Evolutionary conservation across 2,797 vertebrate species (phyloP).

Genomic region (Mico argentatus): DNA sequence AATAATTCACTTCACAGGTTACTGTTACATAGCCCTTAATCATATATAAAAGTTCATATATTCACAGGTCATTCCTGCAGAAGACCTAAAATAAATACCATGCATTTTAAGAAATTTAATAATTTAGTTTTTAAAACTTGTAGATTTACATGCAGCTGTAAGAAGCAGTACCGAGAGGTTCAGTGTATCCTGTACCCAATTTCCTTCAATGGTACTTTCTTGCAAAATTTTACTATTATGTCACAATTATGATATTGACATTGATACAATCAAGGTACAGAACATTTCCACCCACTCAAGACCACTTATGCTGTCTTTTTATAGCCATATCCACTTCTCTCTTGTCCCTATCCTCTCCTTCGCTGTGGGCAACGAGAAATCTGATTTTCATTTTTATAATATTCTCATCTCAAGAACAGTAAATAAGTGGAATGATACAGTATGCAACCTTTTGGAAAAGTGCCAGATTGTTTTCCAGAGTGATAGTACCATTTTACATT

Average conservation of each 20-base stretch:
- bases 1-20: background rate
- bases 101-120: background rate
- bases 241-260: background rate
- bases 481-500: background rate
- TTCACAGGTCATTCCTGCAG: constrained; percentile 1
- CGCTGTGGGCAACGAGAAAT: background rate
- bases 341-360: background rate
- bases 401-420: background rate
- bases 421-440: background rate
- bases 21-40: background rate
- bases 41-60: background rate
- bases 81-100: background rate
- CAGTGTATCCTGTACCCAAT: background rate
- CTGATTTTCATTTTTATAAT: background rate
- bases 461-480: background rate
- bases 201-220: background rate
- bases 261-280: background rate
- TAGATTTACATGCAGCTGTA: background rate
- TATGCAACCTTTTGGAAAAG: background rate
- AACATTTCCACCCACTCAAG: background rate
- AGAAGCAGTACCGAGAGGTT: background rate
- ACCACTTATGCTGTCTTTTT: background rate
- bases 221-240: background rate
- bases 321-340: background rate
- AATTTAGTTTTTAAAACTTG: background rate